Conservation (phyloP, 2,797 vertebrate genomes). For the Lepilemur septentrionalis region DNA sequence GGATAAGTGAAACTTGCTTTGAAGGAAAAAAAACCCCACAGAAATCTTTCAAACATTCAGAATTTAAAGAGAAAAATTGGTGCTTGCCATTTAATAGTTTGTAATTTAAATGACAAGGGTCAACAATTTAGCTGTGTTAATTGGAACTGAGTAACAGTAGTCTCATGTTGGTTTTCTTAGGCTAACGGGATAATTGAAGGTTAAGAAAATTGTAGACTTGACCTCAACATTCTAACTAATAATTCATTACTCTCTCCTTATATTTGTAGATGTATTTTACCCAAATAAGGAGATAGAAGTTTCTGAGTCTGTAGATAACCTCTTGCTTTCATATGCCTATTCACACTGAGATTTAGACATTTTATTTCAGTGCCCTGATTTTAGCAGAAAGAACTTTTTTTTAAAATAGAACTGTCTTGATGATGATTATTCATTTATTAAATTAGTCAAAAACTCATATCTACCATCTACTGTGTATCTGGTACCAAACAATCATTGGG, state of each 20-base stretch:
- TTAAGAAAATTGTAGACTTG: neutral
- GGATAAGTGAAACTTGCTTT: neutral
- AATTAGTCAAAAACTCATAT: neutral
- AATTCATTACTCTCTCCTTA: neutral
- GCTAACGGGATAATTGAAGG: conserved; percentile 25
- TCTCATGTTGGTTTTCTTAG: conserved; percentile 20
- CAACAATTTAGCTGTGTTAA: conserved; percentile 4
- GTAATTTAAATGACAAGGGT: conserved; percentile 23
- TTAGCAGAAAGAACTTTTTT: neutral
- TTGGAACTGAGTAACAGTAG: neutral
- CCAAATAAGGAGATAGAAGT: neutral
- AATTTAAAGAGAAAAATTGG: conserved; percentile 33
- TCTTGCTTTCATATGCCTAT: neutral
- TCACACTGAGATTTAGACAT: neutral
- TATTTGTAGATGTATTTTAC: neutral
- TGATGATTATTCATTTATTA: neutral
- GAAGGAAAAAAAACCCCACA: neutral
- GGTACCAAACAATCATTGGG: neutral
- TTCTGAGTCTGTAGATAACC: neutral
- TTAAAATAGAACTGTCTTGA: neutral
- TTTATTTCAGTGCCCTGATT: neutral
- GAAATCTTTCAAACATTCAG: neutral
- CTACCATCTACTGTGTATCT: neutral
- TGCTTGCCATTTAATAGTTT: conserved; percentile 4
- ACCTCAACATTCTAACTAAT: neutral